phyloP scores from a whole-genome alignment of 2,797 vertebrate species.

The Lerista edwardsae region DNA sequence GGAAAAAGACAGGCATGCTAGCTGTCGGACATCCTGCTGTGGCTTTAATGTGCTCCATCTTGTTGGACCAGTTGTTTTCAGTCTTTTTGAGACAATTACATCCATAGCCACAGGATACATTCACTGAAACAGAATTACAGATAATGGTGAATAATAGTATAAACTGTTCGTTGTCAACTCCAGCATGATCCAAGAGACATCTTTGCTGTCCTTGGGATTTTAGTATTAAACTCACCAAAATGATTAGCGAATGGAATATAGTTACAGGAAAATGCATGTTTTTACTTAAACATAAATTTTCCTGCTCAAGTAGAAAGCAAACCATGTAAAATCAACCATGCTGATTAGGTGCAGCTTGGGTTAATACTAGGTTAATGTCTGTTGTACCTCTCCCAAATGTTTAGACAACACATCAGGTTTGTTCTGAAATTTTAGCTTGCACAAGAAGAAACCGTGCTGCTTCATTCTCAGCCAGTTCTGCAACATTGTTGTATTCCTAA shows the following conservation, averaged over 20 bases:
- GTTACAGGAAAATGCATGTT: not conserved
- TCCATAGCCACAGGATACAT: slow-evolving; percentile 82
- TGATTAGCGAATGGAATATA: slow-evolving; percentile 3
- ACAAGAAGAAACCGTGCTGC: slow-evolving; percentile 18
- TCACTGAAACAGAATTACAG: slow-evolving; percentile 80
- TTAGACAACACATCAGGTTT: slow-evolving; percentile 51
- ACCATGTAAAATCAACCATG: slow-evolving; percentile 11
- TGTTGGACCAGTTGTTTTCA: slow-evolving; percentile 88
- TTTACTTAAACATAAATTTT: not conserved
- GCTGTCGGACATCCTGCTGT: slow-evolving; percentile 83
- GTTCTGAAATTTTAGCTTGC: not conserved
- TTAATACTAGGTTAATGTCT: slow-evolving; percentile 8
- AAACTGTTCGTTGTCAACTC: slow-evolving; percentile 63
- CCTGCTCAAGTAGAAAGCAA: not conserved
- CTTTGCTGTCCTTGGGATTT: not conserved
- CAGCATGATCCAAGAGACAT: slow-evolving; percentile 32
- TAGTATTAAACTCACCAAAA: not conserved
- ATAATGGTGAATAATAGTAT: slow-evolving; percentile 75
- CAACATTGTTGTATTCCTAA: slow-evolving; percentile 57
- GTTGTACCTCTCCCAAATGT: slow-evolving; percentile 24
- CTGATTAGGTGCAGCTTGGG: slow-evolving; percentile 23
- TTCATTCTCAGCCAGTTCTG: slow-evolving; percentile 54
- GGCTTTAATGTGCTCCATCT: slow-evolving; percentile 88
- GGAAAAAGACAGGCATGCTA: slow-evolving; percentile 75
- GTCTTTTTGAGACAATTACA: slow-evolving; percentile 83